phyloP scores from a whole-genome alignment of 2,113 vertebrate genomes.

The Acrocephalus kingi region DNA sequence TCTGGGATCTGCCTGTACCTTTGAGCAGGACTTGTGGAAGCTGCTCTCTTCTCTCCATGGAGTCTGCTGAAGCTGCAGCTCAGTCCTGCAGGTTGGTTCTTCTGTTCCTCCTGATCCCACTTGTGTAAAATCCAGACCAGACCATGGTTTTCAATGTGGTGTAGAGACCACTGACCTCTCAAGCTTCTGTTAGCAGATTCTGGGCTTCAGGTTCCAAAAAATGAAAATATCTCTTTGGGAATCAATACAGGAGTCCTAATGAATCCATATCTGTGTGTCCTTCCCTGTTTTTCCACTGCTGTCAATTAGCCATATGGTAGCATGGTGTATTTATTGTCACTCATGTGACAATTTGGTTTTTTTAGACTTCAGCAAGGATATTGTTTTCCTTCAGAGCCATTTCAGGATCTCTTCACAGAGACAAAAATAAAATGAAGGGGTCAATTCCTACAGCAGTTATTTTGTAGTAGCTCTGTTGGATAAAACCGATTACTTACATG shows the following conservation, averaged over 20 bases:
- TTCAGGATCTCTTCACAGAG: neutral
- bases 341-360: neutral
- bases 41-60: neutral
- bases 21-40: neutral
- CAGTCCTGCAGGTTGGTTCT: neutral
- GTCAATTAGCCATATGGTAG: neutral
- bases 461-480: slow-evolving; percentile 12
- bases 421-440: neutral
- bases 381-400: neutral
- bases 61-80: neutral
- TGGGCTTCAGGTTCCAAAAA: neutral
- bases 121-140: neutral
- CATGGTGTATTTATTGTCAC: neutral
- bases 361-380: neutral
- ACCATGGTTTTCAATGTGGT: fast-evolving
- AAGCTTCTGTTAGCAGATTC: neutral
- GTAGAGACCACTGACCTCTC: neutral
- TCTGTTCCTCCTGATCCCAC: neutral
- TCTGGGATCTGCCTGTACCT: neutral
- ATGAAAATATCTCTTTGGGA: neutral
- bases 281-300: neutral
- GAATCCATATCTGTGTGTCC: neutral
- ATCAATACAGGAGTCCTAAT: neutral
- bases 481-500: neutral
- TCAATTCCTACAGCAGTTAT: neutral